These are phyloP conservation scores for Noctuana brunneofusca DNA, from an alignment of 2,888 invertebrate species.

Conservation along the genomic window DNA sequence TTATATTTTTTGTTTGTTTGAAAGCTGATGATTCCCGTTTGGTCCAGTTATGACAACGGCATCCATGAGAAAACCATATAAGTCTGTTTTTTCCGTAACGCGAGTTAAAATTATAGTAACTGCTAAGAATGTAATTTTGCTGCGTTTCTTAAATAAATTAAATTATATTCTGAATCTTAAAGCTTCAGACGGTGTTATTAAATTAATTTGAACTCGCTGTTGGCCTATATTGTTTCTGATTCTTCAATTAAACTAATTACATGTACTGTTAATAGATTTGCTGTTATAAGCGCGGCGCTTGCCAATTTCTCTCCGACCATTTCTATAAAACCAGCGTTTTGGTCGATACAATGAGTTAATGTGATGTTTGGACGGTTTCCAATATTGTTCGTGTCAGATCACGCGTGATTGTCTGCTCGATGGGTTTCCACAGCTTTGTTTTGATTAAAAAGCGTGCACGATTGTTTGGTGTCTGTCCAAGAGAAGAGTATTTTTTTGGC, in stretches of 20 bases:
- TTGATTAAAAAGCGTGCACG: neutral
- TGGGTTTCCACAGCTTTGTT: neutral
- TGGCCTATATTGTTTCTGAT: neutral
- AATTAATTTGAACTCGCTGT: too few species aligned
- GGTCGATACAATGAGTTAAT: neutral
- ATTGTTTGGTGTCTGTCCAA: constrained; percentile 1
- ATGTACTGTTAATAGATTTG: neutral
- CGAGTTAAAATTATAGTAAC: too few species aligned
- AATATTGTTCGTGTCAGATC: neutral
- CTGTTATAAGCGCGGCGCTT: neutral
- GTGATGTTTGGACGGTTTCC: neutral
- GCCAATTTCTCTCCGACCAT: neutral
- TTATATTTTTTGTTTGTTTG: too few species aligned
- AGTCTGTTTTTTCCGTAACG: too few species aligned
- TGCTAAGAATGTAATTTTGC: too few species aligned
- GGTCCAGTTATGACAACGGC: too few species aligned
- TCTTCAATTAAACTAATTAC: neutral
- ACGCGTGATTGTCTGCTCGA: neutral
- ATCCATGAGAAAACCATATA: too few species aligned
- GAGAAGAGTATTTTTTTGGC: neutral
- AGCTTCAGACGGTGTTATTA: too few species aligned
- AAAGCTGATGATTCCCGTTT: too few species aligned
- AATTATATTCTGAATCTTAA: too few species aligned
- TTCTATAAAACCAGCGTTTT: neutral
- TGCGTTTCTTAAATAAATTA: too few species aligned